phyloP scores from a whole-genome alignment of 64 coral and sea anemone genomes.

The Montipora cactus region DNA sequence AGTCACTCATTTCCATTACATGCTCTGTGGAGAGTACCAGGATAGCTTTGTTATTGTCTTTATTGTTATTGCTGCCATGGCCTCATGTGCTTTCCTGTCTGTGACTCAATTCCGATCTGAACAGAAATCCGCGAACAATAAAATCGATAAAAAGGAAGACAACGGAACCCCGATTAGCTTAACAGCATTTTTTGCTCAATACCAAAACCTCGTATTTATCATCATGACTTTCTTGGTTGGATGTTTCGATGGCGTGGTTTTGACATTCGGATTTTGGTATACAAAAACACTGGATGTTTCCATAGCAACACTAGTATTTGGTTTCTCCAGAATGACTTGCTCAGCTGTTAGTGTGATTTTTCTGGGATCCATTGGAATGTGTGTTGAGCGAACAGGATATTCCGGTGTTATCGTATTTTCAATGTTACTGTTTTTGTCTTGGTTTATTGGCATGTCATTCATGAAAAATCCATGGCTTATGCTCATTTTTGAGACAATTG shows the following conservation, averaged over 20 bases:
- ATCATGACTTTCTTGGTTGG: slow-evolving; percentile 25
- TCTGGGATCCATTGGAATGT: background rate
- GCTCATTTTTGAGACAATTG: slow-evolving; percentile 36
- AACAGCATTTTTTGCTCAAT: background rate
- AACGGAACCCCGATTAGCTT: background rate
- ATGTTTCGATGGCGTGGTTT: slow-evolving; percentile 22
- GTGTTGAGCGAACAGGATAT: slow-evolving; percentile 24
- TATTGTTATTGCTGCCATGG: slow-evolving; percentile 16
- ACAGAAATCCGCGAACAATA: background rate
- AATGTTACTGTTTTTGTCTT: slow-evolving; percentile 5
- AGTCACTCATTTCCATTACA: slow-evolving; percentile 4
- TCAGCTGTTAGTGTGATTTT: slow-evolving; percentile 33
- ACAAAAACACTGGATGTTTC: slow-evolving; percentile 27
- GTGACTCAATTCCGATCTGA: background rate
- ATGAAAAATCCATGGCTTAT: slow-evolving; percentile 45
- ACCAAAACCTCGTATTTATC: slow-evolving; percentile 36
- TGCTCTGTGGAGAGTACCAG: slow-evolving; percentile 40
- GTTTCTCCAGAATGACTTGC: slow-evolving; percentile 38
- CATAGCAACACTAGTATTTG: background rate
- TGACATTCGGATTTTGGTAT: slow-evolving; percentile 32
- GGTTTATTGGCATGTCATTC: slow-evolving; percentile 32
- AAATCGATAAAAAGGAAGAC: background rate
- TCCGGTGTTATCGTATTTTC: slow-evolving; percentile 4
- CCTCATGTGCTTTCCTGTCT: background rate
- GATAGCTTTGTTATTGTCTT: slow-evolving; percentile 32